A percentile compares a stretch with the other conserved stretches of the same genome.
These are phyloP conservation scores for Passer montanus DNA, from an alignment of 2,113 vertebrate genomes.

Conservation along the genomic window DNA sequence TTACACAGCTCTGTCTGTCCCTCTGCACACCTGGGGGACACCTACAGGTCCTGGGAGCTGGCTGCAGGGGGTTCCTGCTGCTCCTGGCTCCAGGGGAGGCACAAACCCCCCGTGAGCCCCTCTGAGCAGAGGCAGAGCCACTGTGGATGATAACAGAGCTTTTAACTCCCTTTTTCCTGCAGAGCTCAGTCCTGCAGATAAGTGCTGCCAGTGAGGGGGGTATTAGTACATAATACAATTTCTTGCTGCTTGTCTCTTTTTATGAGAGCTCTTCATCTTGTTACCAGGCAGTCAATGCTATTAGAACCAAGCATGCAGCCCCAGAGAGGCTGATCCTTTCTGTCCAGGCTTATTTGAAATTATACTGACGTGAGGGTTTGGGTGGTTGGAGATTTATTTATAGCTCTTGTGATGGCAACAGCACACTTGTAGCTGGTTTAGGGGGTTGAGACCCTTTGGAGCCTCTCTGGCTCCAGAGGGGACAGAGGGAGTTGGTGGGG, in stretches of 20 bases:
- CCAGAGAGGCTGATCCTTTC: background rate
- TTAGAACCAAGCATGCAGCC: background rate
- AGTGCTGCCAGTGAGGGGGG: background rate
- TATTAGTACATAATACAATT: conserved; percentile 12
- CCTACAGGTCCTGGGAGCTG: background rate
- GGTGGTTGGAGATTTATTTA: background rate
- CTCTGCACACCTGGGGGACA: background rate
- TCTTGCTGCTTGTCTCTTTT: background rate
- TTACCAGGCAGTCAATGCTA: conserved; percentile 2
- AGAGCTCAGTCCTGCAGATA: background rate
- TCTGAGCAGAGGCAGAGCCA: background rate
- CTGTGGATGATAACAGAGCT: background rate
- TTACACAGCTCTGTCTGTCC: no score
- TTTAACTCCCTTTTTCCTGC: background rate
- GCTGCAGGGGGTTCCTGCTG: background rate
- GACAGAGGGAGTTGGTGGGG: background rate
- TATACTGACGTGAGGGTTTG: background rate
- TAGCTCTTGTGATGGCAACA: background rate
- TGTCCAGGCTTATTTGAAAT: background rate
- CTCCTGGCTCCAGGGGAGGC: background rate
- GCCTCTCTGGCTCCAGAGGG: background rate
- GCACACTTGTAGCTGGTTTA: background rate
- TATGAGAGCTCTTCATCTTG: conserved; percentile 44
- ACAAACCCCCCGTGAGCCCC: background rate
- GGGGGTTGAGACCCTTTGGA: background rate